A percentile compares a stretch with the other conserved stretches of the same genome.
Conservation (phyloP, 2,113 vertebrate genomes). For the Corythaixoides concolor region DNA sequence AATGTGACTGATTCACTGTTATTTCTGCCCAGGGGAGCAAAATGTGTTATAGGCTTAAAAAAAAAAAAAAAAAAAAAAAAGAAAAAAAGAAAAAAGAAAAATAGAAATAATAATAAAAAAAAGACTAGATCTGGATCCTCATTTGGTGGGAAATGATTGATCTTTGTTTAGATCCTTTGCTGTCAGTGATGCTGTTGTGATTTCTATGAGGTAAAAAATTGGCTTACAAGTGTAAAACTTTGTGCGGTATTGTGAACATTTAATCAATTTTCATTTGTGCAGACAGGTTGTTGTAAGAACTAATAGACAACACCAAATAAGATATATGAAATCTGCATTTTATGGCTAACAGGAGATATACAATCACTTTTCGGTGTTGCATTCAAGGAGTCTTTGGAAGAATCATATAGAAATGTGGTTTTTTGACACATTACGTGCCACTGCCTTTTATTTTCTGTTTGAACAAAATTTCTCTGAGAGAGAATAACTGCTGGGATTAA, state of each 20-base stretch:
- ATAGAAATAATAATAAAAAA: no score
- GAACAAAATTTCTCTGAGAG: background rate
- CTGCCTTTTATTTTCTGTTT: background rate
- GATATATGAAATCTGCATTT: background rate
- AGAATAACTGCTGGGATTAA: background rate
- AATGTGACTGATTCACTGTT: slow-evolving; percentile 30
- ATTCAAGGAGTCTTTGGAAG: background rate
- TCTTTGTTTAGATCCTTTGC: background rate
- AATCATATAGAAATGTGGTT: background rate
- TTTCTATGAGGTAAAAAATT: background rate
- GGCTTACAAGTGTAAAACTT: background rate
- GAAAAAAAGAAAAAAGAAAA: background rate
- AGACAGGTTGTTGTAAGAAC: background rate
- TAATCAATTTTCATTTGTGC: background rate
- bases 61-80: background rate
- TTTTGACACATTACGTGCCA: background rate
- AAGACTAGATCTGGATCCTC: background rate
- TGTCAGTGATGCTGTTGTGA: background rate
- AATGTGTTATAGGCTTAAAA: background rate
- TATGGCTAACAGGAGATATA: background rate
- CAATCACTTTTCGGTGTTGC: background rate
- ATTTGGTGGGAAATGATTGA: background rate
- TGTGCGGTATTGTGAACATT: background rate
- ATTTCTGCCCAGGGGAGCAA: background rate
- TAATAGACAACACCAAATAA: background rate